Evolutionary conservation across 2,888 invertebrate species (phyloP).

Genomic region (Hydraecia micacea): DNA sequence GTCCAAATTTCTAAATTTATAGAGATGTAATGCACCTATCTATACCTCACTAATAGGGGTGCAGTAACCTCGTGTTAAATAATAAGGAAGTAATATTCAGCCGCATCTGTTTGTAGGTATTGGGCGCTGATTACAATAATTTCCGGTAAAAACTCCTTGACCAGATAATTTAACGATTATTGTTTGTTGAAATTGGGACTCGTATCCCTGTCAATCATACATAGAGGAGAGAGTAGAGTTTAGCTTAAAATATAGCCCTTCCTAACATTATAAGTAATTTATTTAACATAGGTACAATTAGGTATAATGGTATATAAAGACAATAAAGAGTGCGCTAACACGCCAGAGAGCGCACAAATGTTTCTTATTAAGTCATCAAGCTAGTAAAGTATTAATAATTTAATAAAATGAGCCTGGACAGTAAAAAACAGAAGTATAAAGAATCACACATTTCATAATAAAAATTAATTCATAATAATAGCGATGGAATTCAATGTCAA

Average conservation of each 20-base stretch:
- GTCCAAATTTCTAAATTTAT: neutral
- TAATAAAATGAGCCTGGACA: too few species aligned
- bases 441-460: too few species aligned
- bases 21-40: neutral
- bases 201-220: neutral
- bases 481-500: too few species aligned
- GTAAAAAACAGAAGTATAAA: too few species aligned
- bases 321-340: too few species aligned
- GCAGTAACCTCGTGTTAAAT: conserved; percentile 7
- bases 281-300: neutral
- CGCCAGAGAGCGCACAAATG: too few species aligned
- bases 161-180: neutral
- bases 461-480: too few species aligned
- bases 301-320: too few species aligned
- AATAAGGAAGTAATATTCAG: neutral
- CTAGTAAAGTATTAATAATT: too few species aligned
- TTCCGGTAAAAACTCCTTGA: neutral
- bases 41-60: too few species aligned
- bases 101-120: conserved; percentile 5
- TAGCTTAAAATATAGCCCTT: neutral
- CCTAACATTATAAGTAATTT: neutral
- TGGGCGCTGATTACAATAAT: neutral
- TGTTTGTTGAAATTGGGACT: neutral
- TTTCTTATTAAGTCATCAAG: too few species aligned
- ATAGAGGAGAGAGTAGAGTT: neutral